These are phyloP conservation scores for Anthoptus insignis DNA, from an alignment of 2,888 invertebrate genomes.

Conservation along the genomic window DNA sequence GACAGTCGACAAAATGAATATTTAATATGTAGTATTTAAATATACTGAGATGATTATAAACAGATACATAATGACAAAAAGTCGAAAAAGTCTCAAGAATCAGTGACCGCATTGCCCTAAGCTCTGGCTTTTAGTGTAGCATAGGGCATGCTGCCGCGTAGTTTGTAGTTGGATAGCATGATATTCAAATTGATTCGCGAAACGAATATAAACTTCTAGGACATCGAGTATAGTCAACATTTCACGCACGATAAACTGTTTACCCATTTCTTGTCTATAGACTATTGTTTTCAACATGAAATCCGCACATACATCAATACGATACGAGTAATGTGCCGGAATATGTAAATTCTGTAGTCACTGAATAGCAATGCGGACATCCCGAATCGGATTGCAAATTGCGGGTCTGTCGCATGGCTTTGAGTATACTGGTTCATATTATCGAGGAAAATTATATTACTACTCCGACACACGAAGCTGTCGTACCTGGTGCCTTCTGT, in stretches of 20 bases:
- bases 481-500: no score
- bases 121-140: no score
- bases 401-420: conserved; percentile 48
- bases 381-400: conserved; percentile 58
- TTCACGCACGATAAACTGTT: background rate
- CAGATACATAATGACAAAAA: no score
- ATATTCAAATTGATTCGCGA: no score
- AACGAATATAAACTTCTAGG: background rate
- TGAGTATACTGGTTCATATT: conserved; percentile 2
- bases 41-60: no score
- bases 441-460: background rate
- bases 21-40: no score
- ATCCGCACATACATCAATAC: conserved; percentile 1
- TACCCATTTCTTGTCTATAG: background rate
- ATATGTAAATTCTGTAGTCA: conserved; percentile 53
- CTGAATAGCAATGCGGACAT: conserved; percentile 54
- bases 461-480: no score
- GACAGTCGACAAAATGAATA: no score
- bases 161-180: no score
- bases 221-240: background rate
- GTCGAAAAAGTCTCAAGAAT: no score
- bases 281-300: background rate
- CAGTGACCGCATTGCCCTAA: no score
- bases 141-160: no score
- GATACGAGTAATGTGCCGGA: conserved; percentile 9